phyloP scores from a whole-genome alignment of 2,797 vertebrate species.

The Lateolabrax maculatus region DNA sequence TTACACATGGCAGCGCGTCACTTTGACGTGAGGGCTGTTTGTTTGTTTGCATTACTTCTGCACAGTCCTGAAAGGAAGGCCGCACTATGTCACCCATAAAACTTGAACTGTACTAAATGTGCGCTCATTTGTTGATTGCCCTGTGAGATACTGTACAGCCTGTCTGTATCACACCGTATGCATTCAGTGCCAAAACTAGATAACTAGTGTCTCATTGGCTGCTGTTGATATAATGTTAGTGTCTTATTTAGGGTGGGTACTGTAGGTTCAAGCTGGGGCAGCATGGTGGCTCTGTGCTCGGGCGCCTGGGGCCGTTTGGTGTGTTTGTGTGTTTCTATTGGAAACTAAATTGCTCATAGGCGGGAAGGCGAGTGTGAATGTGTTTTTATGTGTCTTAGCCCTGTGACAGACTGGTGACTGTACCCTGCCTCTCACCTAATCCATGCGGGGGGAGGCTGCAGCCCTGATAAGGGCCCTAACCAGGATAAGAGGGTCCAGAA shows the following conservation, averaged over 20 bases:
- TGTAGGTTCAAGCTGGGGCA: slow-evolving; percentile 40
- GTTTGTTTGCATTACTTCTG: slow-evolving; percentile 47
- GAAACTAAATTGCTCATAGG: slow-evolving; percentile 18
- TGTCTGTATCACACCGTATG: slow-evolving; percentile 41
- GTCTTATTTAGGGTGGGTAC: slow-evolving; percentile 45
- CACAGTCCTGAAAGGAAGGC: slow-evolving; percentile 4
- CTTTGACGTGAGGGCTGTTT: slow-evolving; percentile 53
- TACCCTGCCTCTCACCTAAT: background rate
- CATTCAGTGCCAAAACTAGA: slow-evolving; percentile 17
- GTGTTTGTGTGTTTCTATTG: slow-evolving; percentile 39
- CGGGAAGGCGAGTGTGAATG: background rate
- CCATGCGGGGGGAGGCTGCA: background rate
- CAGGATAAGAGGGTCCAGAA: background rate
- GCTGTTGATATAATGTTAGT: slow-evolving; percentile 44
- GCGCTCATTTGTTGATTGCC: slow-evolving; percentile 21
- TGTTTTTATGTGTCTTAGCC: background rate
- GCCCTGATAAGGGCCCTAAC: background rate
- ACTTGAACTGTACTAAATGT: slow-evolving; percentile 43
- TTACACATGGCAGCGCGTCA: slow-evolving; percentile 45
- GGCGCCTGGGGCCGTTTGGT: slow-evolving; percentile 30
- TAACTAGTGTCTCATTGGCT: slow-evolving; percentile 49
- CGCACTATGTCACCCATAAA: slow-evolving; percentile 35
- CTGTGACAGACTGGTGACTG: background rate
- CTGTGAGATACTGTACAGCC: slow-evolving; percentile 42
- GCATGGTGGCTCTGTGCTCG: slow-evolving; percentile 30